Percentiles rank a stretch among this genome's conserved stretches.
Conservation (phyloP, 2,888 invertebrate species). For the Cryptus armator region DNA sequence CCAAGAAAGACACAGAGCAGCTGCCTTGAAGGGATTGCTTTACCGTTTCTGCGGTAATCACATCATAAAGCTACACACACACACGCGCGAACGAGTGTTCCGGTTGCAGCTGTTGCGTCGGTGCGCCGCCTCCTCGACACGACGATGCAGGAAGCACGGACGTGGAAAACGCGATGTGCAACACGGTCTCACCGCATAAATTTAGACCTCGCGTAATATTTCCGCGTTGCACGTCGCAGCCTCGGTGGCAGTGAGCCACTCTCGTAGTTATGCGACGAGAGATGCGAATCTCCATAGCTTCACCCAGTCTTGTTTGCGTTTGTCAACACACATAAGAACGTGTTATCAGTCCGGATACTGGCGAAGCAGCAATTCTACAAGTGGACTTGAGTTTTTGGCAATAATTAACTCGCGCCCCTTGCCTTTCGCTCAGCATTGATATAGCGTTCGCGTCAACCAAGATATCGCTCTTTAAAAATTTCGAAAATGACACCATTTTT, state of each 20-base stretch:
- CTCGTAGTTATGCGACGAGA: not conserved
- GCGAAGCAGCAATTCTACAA: too few relatives aligned
- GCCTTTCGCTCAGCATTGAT: too few relatives aligned
- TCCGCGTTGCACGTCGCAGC: conserved; percentile 43
- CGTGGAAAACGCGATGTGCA: conserved; percentile 63
- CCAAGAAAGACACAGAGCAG: not conserved
- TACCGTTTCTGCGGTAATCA: not conserved
- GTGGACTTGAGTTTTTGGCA: too few relatives aligned
- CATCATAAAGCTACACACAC: not conserved
- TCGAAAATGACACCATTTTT: too few relatives aligned
- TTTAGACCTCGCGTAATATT: conserved; percentile 62
- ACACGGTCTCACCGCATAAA: conserved; percentile 58
- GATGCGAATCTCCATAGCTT: not conserved
- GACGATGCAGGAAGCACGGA: conserved; percentile 37
- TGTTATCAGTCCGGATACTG: not conserved
- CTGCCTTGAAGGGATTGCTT: conserved; percentile 2
- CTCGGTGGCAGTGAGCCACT: not conserved
- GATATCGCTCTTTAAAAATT: too few relatives aligned
- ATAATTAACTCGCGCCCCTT: too few relatives aligned
- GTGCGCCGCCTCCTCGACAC: conserved; percentile 30
- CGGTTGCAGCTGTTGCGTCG: not conserved
- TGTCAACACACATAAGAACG: not conserved
- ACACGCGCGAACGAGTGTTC: not conserved
- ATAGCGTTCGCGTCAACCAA: too few relatives aligned
- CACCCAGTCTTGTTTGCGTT: not conserved